These are phyloP conservation scores for Poecile atricapillus DNA, from an alignment of 2,113 vertebrate species.

Conservation along the genomic window DNA sequence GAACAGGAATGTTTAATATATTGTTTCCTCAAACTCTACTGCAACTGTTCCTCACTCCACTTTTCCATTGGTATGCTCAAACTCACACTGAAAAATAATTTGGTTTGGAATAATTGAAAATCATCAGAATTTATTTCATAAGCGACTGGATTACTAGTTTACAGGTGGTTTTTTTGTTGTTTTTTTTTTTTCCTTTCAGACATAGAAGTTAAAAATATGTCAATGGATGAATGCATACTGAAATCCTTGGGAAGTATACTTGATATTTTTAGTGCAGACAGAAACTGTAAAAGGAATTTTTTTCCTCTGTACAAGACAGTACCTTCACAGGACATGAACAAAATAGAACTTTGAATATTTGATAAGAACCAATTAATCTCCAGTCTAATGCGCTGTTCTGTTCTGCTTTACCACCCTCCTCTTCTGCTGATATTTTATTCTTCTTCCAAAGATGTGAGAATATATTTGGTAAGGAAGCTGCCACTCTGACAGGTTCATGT, in stretches of 20 bases:
- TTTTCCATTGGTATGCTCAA: not conserved
- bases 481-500: not conserved
- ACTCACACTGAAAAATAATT: not conserved
- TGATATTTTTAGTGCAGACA: not conserved
- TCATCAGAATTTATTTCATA: not conserved
- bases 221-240: not conserved
- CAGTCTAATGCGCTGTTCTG: not conserved
- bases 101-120: too few species aligned
- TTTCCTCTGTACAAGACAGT: not conserved
- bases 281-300: not conserved
- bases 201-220: not conserved
- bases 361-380: not conserved
- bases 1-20: not conserved
- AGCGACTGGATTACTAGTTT: not conserved
- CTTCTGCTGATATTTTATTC: not conserved
- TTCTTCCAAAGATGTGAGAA: not conserved
- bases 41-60: not conserved
- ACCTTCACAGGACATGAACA: not conserved
- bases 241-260: not conserved
- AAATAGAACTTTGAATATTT: not conserved
- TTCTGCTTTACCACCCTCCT: not conserved
- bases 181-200: not conserved
- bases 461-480: not conserved
- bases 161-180: fast-evolving
- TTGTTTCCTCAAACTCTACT: not conserved